Conservation (phyloP, 2,113 vertebrate species). For the Smithornis capensis region DNA sequence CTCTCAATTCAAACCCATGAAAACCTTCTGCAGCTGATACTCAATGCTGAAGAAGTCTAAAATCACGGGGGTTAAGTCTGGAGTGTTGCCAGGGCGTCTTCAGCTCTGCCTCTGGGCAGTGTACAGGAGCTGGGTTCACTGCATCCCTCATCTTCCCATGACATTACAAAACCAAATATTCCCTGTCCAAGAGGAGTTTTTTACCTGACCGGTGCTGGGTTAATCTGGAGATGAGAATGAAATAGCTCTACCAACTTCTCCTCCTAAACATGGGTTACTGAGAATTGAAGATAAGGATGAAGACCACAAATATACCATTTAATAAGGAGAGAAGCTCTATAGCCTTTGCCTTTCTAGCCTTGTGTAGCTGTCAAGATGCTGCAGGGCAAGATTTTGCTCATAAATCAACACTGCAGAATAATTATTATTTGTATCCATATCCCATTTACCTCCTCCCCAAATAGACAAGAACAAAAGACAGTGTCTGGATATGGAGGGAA, state of each 20-base stretch:
- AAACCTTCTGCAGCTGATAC: not conserved
- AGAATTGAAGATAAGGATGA: not conserved
- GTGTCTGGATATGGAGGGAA: not conserved
- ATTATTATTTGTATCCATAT: not conserved
- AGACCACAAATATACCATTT: not conserved
- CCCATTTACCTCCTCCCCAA: not conserved
- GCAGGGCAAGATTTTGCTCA: not conserved
- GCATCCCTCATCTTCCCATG: not conserved
- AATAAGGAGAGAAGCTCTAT: not conserved
- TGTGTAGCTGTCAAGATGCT: not conserved
- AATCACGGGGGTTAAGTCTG: not conserved
- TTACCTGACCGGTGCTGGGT: not conserved
- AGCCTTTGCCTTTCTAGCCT: not conserved
- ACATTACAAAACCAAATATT: not conserved
- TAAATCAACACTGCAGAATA: not conserved
- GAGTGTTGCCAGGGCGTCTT: not conserved
- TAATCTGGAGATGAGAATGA: not conserved
- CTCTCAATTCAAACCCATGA: not conserved
- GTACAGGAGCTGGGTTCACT: accelerated
- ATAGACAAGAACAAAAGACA: not conserved
- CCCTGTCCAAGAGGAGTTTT: not conserved
- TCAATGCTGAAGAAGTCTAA: not conserved
- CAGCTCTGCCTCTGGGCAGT: not conserved
- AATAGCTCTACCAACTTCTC: not conserved
- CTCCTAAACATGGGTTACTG: not conserved